A percentile compares a stretch with the other conserved stretches of the same genome.
Evolutionary conservation across 2,113 vertebrate species (phyloP).

Genomic region (mouse (Mus musculus)): GRCm39 chr13:96724501-96725000

Average conservation of each 20-base stretch:
- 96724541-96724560: too few relatives aligned
- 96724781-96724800: not conserved
- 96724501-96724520: too few relatives aligned
- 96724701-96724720: too few relatives aligned
- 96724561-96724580: too few relatives aligned
- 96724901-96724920: not conserved
- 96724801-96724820: not conserved
- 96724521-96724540: too few relatives aligned
- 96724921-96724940: not conserved
- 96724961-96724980: not conserved
- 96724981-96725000: not conserved
- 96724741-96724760: not conserved
- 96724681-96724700: too few relatives aligned
- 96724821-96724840: not conserved
- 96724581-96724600: too few relatives aligned
- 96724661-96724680: too few relatives aligned
- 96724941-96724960: not conserved
- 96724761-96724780: not conserved
- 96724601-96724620: too few relatives aligned
- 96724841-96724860: not conserved
- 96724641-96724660: too few relatives aligned
- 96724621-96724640: too few relatives aligned
- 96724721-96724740: too few relatives aligned
- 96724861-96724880: not conserved
- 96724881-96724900: not conserved